Evolutionary conservation across 2,113 vertebrate species (phyloP), one percentile per base, ranked within the genome.

Genomic region (Suricata suricatta): DNA sequence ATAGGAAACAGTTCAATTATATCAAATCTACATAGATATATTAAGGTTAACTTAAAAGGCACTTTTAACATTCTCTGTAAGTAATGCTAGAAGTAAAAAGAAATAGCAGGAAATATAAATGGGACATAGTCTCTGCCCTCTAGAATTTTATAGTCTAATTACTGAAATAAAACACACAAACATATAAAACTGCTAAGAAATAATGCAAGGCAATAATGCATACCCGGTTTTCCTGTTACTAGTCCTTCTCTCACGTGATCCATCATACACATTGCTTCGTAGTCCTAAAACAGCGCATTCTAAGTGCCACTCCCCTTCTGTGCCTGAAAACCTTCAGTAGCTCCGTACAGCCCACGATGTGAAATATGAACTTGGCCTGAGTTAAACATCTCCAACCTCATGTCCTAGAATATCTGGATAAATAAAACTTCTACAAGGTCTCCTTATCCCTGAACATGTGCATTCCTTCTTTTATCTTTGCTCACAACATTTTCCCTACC

Each of bases 291-390:
- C 31, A 76, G 17, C 87, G n/a, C 74, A 86, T 82, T 89, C 74
- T 95, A 71, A 96, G 57, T 93, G 66, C 50, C 57, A 83, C 19
- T 88, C n/a, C 29, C 50, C 19, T 74, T 27, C n/a, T 64, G 72
- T 64, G 38, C 77, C 74, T 69, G 72, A 95, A 96, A 92, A 79
- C 79, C 15, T 77, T 87, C 44, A 77, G 69, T 38, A 93, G 47
- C 57, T 93, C 35, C 44, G n/a, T 74, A 82, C 0, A 19, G 77
- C 74, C 60, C 66, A 72, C 11, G 66, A 17, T 86, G 74, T 52
- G 14, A 92, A 91, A 41, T 79, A 3, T 72, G 54, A 91, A 86
- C 23, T 74, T 76, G 35, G 15, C 47, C 52, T 79, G 93, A 86
- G 41, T 82, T 81, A 96, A 81, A 71, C 19, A 80, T 77, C 57